Percentiles rank a stretch among this genome's conserved stretches.
phyloP scores from a whole-genome alignment of 1,140 invertebrate species.

The Papilio polyxenes region DNA sequence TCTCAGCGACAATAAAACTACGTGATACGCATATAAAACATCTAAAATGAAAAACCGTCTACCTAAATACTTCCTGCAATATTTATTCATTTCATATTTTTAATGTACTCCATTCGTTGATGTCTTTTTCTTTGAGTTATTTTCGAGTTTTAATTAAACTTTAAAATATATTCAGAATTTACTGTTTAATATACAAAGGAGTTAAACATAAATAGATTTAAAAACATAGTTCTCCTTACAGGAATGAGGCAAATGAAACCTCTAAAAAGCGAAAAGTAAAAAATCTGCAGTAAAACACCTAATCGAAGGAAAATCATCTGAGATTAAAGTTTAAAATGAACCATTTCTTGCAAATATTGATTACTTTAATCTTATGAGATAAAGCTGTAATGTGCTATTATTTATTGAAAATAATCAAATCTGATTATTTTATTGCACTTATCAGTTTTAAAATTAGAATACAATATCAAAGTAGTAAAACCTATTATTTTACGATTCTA shows the following conservation, averaged over 20 bases:
- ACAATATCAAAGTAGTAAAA: neutral
- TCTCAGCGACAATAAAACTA: conserved; percentile 2
- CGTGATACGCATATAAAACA: neutral
- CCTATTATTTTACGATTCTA: neutral
- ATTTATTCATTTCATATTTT: neutral
- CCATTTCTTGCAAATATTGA: too few species aligned
- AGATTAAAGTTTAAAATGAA: too few species aligned
- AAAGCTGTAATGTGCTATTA: neutral
- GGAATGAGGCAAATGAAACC: too few species aligned
- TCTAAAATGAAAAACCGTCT: neutral
- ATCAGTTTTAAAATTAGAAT: too few species aligned
- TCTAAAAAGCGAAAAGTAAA: too few species aligned
- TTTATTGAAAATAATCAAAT: neutral
- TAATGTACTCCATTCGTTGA: neutral
- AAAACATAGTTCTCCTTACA: too few species aligned
- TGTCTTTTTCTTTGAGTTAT: neutral
- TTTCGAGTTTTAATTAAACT: neutral
- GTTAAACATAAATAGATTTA: neutral
- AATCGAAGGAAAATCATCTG: too few species aligned
- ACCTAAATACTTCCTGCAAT: neutral
- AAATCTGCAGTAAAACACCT: too few species aligned
- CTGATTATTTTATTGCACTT: too few species aligned
- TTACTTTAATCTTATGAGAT: neutral
- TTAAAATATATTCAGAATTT: too few species aligned
- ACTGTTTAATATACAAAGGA: neutral